Evolutionary conservation across 2,113 vertebrate genomes (phyloP), one percentile per base, ranked within the genome.

Genomic region (Ochotona curzoniae): DNA sequence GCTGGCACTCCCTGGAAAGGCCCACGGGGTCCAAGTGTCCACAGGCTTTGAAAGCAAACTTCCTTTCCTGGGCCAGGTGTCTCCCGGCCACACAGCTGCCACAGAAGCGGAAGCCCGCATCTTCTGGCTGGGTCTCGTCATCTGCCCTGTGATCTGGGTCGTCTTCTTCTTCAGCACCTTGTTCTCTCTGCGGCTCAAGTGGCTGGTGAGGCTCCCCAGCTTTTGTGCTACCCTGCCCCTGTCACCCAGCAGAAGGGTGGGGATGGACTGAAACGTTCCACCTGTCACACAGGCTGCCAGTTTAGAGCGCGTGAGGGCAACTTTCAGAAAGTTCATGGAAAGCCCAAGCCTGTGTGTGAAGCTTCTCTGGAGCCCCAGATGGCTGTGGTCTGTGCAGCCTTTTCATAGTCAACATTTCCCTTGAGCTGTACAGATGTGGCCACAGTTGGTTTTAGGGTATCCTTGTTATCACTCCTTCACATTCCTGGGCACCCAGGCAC

Each of bases 111-210:
- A 99, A 96, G 98, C 98, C 0, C 98, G 98, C 28, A 99, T 99
- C 94, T 99, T 99, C 92, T 99, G 98, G 99, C 97, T 99, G 0
- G 98, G 98, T 44, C 98, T 99, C 86, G 98, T 99, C 61, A 97
- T 97, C 95, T 99, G 98, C 88, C 98, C 98, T 0, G 70, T 98
- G 69, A 98, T 99, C 47, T 98, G 98, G 98, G 97, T 96, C 0
- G 79, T 98, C 7, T 98, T 99, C 96, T 98, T 98, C 87, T 98
- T 98, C 8, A 98, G 98, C 96, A 98, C 98, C 49, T 96, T 99
- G 78, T 98, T 99, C 87, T 98, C 98, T 84, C 66, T 98, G 96
- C 98, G 98, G 97, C 96, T 99, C 28, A 98, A 98, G 81, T 98
- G 98, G 98, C 97, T 99, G 98, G 98, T 98, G 97, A 98, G 98